A percentile compares a stretch with the other conserved stretches of the same genome.
Evolutionary conservation across 2,888 invertebrate genomes (phyloP).

Genomic region (Pollenia labialis): DNA sequence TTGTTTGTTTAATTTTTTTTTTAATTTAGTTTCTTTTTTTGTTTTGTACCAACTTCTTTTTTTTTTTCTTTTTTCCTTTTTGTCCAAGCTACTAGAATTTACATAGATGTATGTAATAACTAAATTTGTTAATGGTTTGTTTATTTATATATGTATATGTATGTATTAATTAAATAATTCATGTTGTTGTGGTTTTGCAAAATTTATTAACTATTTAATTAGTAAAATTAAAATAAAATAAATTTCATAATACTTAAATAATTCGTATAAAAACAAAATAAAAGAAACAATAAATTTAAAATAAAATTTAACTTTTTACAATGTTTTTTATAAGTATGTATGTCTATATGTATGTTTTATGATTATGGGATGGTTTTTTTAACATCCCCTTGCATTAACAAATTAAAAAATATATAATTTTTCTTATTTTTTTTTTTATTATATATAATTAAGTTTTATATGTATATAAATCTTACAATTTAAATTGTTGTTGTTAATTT

Average conservation of each 20-base stretch:
- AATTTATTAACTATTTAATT: constrained; percentile 48
- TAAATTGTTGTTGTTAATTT: constrained; percentile 31
- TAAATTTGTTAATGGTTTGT: neutral
- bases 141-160: constrained; percentile 9
- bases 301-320: constrained; percentile 50
- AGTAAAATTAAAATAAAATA: constrained; percentile 19
- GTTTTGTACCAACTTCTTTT: constrained; percentile 53
- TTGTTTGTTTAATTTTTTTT: constrained; percentile 49
- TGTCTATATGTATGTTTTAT: constrained; percentile 27
- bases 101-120: constrained; percentile 17
- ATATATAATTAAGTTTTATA: constrained; percentile 14
- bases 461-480: constrained; percentile 43
- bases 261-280: constrained; percentile 16
- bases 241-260: constrained; percentile 37
- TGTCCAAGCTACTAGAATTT: constrained; percentile 57
- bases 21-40: constrained; percentile 31
- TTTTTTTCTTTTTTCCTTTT: neutral
- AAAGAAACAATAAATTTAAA: constrained; percentile 37
- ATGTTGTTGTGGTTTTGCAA: constrained; percentile 3
- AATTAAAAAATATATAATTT: constrained; percentile 37
- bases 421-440: constrained; percentile 9
- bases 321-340: constrained; percentile 6
- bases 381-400: constrained; percentile 14
- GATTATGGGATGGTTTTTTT: neutral
- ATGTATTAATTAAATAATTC: neutral